A percentile compares a stretch with the other conserved stretches of the same genome.
phyloP scores from a whole-genome alignment of 2,888 invertebrate species.

The Pseudanteris insignis region DNA sequence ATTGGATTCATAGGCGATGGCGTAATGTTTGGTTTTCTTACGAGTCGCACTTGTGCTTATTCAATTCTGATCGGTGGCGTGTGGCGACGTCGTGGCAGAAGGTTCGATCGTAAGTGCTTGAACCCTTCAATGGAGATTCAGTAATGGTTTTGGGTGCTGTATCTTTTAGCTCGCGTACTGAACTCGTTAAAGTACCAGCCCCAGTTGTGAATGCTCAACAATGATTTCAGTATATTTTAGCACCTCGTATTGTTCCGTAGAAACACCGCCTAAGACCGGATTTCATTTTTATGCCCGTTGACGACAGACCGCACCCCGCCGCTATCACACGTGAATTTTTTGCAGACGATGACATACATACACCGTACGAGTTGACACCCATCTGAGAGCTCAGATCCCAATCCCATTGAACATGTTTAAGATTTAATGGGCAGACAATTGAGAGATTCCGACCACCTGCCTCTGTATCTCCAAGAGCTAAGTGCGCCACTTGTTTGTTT shows the following conservation, averaged over 20 bases:
- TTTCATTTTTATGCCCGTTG: too few species aligned
- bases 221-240: slow-evolving; percentile 1
- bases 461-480: too few species aligned
- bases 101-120: not conserved
- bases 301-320: too few species aligned
- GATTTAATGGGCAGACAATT: too few species aligned
- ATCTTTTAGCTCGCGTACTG: slow-evolving; percentile 4
- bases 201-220: slow-evolving; percentile 12
- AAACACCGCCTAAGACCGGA: too few species aligned
- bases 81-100: slow-evolving; percentile 3
- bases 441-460: too few species aligned
- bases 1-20: slow-evolving; percentile 7
- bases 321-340: too few species aligned
- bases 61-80: slow-evolving; percentile 9
- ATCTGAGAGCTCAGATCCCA: too few species aligned
- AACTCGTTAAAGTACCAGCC: slow-evolving; percentile 5
- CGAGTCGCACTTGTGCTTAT: slow-evolving; percentile 15
- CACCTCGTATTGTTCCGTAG: slow-evolving; percentile 2
- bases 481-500: too few species aligned
- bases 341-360: too few species aligned
- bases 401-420: too few species aligned
- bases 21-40: slow-evolving; percentile 9
- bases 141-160: slow-evolving; percentile 18
- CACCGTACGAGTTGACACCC: too few species aligned
- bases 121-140: slow-evolving; percentile 5